phyloP scores from a whole-genome alignment of 1,140 invertebrate genomes.

The Cotesia chilonis region DNA sequence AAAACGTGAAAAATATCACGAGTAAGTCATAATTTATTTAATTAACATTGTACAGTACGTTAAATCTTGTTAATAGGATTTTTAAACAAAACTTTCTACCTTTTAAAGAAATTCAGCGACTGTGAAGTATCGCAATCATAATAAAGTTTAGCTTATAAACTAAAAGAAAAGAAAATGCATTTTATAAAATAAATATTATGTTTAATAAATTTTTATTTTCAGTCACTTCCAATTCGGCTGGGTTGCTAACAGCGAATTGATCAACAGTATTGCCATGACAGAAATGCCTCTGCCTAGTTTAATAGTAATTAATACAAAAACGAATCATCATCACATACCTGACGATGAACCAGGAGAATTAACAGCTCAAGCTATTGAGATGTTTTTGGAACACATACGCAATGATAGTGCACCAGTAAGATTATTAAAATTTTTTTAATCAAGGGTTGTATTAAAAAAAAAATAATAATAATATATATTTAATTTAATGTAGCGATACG shows the following conservation, averaged over 20 bases:
- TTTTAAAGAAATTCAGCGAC: not conserved
- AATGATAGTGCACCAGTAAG: conserved; percentile 77
- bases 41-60: conserved; percentile 12
- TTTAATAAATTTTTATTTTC: conserved; percentile 41
- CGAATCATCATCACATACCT: conserved; percentile 89
- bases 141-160: too few relatives aligned
- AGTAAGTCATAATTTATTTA: conserved; percentile 61
- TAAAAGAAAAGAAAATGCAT: too few relatives aligned
- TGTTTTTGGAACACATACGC: conserved; percentile 79
- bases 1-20: conserved; percentile 81
- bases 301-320: conserved; percentile 88
- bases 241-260: conserved; percentile 84
- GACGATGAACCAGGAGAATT: conserved; percentile 83
- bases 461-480: not conserved
- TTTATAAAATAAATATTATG: not conserved
- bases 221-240: conserved; percentile 91
- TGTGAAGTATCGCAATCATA: too few relatives aligned
- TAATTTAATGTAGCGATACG: conserved; percentile 72
- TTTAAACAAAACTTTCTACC: not conserved
- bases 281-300: conserved; percentile 84
- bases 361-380: conserved; percentile 79
- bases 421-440: not conserved
- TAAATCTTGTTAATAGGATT: not conserved
- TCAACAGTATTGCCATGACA: conserved; percentile 90
- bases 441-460: too few relatives aligned